These are phyloP conservation scores for Agriotes lineatus DNA, from an alignment of 2,888 invertebrate genomes.

Conservation along the genomic window DNA sequence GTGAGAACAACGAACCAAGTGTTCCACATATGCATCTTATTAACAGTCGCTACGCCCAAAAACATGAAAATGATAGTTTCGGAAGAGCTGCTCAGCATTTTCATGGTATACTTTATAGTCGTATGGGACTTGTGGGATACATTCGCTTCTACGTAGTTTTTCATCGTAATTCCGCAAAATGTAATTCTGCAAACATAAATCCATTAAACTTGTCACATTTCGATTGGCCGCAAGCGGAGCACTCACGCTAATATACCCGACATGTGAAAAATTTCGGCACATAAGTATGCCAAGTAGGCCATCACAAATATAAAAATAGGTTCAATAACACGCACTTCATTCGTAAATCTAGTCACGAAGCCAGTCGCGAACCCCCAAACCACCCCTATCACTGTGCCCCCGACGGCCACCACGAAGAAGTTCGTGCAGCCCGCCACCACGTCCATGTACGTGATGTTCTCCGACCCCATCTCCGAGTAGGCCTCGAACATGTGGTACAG, in stretches of 20 bases:
- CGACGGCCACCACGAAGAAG: conserved; percentile 92
- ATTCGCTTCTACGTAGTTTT: conserved; percentile 98
- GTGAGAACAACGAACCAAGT: conserved; percentile 94
- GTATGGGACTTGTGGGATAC: conserved; percentile 98
- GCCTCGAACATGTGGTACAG: conserved; percentile 97
- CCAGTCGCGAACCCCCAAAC: conserved; percentile 97
- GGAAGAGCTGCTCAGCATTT: conserved; percentile 97
- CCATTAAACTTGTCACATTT: no score
- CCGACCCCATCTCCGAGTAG: conserved; percentile 89
- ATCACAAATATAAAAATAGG: conserved; percentile 98
- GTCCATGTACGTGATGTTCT: conserved; percentile 83
- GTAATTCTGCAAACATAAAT: conserved; percentile 81
- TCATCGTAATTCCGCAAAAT: conserved; percentile 99
- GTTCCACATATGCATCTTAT: conserved; percentile 95
- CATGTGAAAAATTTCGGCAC: conserved; percentile 98
- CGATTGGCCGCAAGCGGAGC: no score
- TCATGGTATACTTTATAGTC: conserved; percentile 98
- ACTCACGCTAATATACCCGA: conserved; percentile 99
- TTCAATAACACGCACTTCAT: conserved; percentile 96
- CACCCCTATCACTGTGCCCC: conserved; percentile 92
- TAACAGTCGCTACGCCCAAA: conserved; percentile 97
- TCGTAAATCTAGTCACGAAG: conserved; percentile 93
- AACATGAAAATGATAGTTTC: conserved; percentile 99
- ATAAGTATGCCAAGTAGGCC: conserved; percentile 97
- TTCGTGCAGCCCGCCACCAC: conserved; percentile 87